Evolutionary conservation across 2,888 invertebrate genomes (phyloP).

Genomic region (Drosophila anceps): DNA sequence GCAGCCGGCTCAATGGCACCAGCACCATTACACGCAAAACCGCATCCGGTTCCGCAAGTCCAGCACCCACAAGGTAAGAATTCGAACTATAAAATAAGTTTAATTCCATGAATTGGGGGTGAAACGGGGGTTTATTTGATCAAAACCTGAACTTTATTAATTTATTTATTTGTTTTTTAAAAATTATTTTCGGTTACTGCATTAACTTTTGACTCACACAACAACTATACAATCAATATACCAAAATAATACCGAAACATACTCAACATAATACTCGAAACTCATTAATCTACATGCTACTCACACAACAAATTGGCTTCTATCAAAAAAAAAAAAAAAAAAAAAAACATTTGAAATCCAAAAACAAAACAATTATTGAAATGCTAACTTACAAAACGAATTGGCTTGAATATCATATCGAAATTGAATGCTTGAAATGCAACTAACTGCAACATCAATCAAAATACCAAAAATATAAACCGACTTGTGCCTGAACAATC

Average conservation of each 20-base stretch:
- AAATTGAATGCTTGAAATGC: slow-evolving; percentile 64
- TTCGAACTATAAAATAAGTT: neutral
- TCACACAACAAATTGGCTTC: slow-evolving; percentile 39
- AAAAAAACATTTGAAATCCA: slow-evolving; percentile 24
- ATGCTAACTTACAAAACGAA: slow-evolving; percentile 58
- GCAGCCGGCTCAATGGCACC: slow-evolving; percentile 87
- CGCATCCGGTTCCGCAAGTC: slow-evolving; percentile 91
- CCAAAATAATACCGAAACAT: slow-evolving; percentile 23
- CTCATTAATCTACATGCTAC: slow-evolving; percentile 30
- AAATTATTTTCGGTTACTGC: slow-evolving; percentile 73
- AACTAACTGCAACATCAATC: slow-evolving; percentile 67
- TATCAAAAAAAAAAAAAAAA: slow-evolving; percentile 13
- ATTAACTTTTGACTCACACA: slow-evolving; percentile 72
- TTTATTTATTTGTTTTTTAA: slow-evolving; percentile 66
- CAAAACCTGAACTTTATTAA: slow-evolving; percentile 53
- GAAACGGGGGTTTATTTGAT: slow-evolving; percentile 8
- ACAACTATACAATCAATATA: slow-evolving; percentile 35
- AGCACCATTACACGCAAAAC: slow-evolving; percentile 88
- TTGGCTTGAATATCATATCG: slow-evolving; percentile 58
- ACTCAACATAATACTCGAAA: slow-evolving; percentile 29
- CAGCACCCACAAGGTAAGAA: slow-evolving; percentile 90
- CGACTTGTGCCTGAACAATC: slow-evolving; percentile 61
- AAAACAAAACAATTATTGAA: slow-evolving; percentile 38
- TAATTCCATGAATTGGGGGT: slow-evolving; percentile 7
- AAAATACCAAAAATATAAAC: slow-evolving; percentile 34